These are phyloP conservation scores for Pelagia noctiluca DNA, from an alignment of 30 jellyfish, hydroid and myxozoan species.

Conservation along the genomic window DNA sequence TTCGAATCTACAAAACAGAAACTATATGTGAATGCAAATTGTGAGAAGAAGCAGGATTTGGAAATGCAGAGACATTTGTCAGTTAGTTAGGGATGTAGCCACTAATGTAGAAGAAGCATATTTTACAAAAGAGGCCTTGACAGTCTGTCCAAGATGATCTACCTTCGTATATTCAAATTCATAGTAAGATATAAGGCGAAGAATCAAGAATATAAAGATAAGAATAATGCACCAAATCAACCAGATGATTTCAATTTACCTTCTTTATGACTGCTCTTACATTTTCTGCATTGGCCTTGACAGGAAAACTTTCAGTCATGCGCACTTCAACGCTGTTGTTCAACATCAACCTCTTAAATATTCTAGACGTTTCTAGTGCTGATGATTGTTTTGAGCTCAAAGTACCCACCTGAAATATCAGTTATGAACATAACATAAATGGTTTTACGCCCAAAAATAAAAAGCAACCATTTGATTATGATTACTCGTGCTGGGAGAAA, in stretches of 20 bases:
- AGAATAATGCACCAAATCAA: no score
- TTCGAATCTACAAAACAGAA: slow-evolving; percentile 56
- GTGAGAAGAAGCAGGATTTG: no score
- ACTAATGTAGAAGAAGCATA: no score
- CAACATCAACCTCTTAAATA: slow-evolving; percentile 40
- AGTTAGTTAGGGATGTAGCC: no score
- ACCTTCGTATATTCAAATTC: no score
- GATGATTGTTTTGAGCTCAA: slow-evolving; percentile 65
- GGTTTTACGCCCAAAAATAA: no score
- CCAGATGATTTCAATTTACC: no score
- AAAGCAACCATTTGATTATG: background rate
- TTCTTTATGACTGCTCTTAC: slow-evolving; percentile 46
- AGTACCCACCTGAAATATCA: slow-evolving; percentile 73
- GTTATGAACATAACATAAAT: no score
- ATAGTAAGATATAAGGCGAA: no score
- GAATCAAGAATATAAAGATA: no score
- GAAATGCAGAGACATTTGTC: no score
- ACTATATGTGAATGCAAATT: no score
- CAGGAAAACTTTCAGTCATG: slow-evolving; percentile 45
- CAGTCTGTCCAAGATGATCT: background rate
- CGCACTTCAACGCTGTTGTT: slow-evolving; percentile 51
- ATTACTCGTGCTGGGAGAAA: background rate
- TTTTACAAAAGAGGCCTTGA: background rate
- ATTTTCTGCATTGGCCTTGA: slow-evolving; percentile 29
- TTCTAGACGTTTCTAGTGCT: slow-evolving; percentile 63